Base-by-base conservation (phyloP, 2,113 vertebrate species). In the Paracyprichromis sp. region DNA sequence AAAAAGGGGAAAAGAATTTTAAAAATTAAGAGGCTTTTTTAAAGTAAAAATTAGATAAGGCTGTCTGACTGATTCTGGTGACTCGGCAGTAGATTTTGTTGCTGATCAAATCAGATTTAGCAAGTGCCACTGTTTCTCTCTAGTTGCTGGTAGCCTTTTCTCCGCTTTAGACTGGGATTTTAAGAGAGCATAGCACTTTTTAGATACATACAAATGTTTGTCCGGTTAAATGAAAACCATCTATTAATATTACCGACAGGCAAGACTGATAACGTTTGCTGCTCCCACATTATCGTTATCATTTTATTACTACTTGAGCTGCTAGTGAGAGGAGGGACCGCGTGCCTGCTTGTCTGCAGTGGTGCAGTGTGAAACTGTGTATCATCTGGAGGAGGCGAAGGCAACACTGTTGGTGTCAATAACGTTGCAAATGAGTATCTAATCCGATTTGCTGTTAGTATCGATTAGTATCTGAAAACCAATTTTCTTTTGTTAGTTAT, bases 361-460 rank as follows among this genome's bases (percentile, higher is more conserved):
- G 0, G 21, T 73, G 69, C 1, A 26, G 21, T 73, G 69, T 73
- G 69, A 47, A 73, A 26, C 14, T 73, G 69, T 45, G 38, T 47
- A 26, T 73, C 69, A 73, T 45, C 40, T 73, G 21, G 0, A 73
- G 4, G 40, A 73, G 69, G 40, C 5, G 1, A 73, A 73, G 40
- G 1, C 40, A 47, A 6, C 69, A 29, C 40, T 29, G 69, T 17
- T 17, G 38, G 38, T 73, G n/a, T 29, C 40, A 10, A 26, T 73
- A 73, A 40, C 9, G 40, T 17, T 73, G 4, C 69, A 73, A 47
- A 73, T 47, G 40, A 73, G 69, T 73, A 26, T 73, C 69, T 73
- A 73, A 73, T 73, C 40, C 1, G 9, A 47, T 73, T 73, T 45
- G 43, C n/a, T 73, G 21, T 73, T 47, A 47, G 9, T 73, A 73